These are phyloP conservation scores for Epsilonema sp. DNA, from an alignment of 2,888 invertebrate species.

Conservation along the genomic window DNA sequence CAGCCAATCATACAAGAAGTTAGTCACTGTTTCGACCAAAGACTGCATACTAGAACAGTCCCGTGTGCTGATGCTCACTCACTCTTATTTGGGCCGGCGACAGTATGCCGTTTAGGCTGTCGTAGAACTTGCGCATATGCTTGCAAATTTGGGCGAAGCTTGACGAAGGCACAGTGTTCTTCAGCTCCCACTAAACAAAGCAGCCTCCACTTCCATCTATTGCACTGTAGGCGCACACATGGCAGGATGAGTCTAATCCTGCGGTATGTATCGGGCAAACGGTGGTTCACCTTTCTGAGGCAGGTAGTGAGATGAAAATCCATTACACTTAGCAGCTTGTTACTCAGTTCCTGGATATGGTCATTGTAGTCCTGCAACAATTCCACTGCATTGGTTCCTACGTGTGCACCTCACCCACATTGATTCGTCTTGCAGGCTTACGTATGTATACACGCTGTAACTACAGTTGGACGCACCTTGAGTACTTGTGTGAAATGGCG, in stretches of 20 bases:
- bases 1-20: background rate
- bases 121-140: slow-evolving; percentile 42
- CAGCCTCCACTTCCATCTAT: too few relatives aligned
- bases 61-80: too few relatives aligned
- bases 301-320: slow-evolving; percentile 61
- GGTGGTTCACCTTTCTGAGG: slow-evolving; percentile 37
- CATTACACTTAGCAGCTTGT: slow-evolving; percentile 72
- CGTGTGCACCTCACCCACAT: slow-evolving; percentile 41
- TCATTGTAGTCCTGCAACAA: slow-evolving; percentile 39
- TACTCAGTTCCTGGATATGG: slow-evolving; percentile 75
- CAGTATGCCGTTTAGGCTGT: slow-evolving; percentile 20
- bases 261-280: too few relatives aligned
- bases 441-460: too few relatives aligned
- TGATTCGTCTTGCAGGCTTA: too few relatives aligned
- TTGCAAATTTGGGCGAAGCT: slow-evolving; percentile 36
- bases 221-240: background rate
- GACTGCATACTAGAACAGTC: too few relatives aligned
- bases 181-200: slow-evolving; percentile 65
- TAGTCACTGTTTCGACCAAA: background rate
- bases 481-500: slow-evolving; percentile 23
- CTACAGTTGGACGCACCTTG: too few relatives aligned
- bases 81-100: slow-evolving; percentile 17
- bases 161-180: slow-evolving; percentile 79
- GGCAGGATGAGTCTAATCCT: too few relatives aligned
- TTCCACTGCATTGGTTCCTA: background rate